Evolutionary conservation across 2,113 vertebrate species (phyloP), one percentile per base, ranked within the genome.

Genomic region (Alosa alosa): DNA sequence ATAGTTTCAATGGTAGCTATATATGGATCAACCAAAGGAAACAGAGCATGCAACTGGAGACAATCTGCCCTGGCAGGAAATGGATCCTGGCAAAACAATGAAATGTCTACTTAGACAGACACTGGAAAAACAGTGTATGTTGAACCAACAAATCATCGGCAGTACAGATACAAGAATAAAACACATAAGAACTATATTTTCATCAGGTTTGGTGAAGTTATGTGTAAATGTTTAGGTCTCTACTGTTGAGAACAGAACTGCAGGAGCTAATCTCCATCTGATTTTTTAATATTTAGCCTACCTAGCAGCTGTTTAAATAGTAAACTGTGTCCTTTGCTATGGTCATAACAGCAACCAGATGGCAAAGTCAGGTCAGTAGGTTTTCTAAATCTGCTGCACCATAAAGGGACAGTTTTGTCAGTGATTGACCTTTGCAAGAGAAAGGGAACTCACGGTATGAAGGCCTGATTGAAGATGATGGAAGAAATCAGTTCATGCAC

Each of bases 401-500:
- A 49, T 11, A 9, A 9, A 15, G 6, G 7, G 22, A 10, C 64
- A 68, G 25, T 8, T 68, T 68, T 10, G 25, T 68, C 64, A 22
- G 20, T 60, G 18, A 60, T 68, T 31, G n/a, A 68, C n/a, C 0
- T 10, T n/a, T 10, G 64, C n/a, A 25, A 15, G 72, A 36, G 72
- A 17, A 39, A 4, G 13, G 1, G 90, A 86, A 94, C 97, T 97
- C 91, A 99, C 98, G 93, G 96, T 93, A 99, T 93, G 85, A 99
- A 96, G 78, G 96, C 94, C 47, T 94, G 96, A 92, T 94, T 97
- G 92, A 99, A 99, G 86, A 96, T 92, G 89, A 97, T 90, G 87
- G 90, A 92, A 88, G 96, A 94, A 9, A 99, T 90, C 52, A 99
- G 93, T 49, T 97, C 93, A 0, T 97, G 95, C 60, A 92, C 96